Evolutionary conservation across 2,888 invertebrate genomes (phyloP).

Genomic region (Callyntrura sp.): DNA sequence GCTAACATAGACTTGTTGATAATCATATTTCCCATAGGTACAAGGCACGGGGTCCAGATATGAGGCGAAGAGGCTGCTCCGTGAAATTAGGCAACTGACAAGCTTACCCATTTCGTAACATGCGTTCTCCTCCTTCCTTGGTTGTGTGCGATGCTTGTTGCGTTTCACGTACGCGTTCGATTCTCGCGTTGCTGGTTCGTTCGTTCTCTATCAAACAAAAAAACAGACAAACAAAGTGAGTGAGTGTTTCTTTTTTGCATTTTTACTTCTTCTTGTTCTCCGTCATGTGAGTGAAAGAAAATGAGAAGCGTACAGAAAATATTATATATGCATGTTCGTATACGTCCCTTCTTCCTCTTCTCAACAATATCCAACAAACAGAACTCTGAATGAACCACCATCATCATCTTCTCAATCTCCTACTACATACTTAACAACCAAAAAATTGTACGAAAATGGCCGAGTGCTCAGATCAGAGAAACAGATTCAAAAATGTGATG

Average conservation of each 20-base stretch:
- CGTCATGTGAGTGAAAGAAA: slow-evolving; percentile 36
- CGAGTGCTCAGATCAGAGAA: slow-evolving; percentile 25
- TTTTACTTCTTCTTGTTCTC: slow-evolving; percentile 56
- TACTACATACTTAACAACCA: slow-evolving; percentile 15
- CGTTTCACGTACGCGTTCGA: slow-evolving; percentile 66
- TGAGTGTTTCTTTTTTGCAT: slow-evolving; percentile 65
- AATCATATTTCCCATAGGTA: slow-evolving; percentile 79
- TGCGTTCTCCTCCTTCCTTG: slow-evolving; percentile 69
- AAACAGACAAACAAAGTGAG: slow-evolving; percentile 66
- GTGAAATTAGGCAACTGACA: slow-evolving; percentile 80
- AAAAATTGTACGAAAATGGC: slow-evolving; percentile 18
- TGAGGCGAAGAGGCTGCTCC: slow-evolving; percentile 79
- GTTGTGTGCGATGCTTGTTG: slow-evolving; percentile 69
- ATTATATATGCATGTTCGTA: slow-evolving; percentile 1
- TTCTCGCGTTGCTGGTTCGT: slow-evolving; percentile 64
- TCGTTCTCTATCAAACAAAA: slow-evolving; percentile 64
- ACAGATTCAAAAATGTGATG: slow-evolving; percentile 17
- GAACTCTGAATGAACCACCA: slow-evolving; percentile 26
- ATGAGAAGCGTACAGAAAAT: slow-evolving; percentile 33
- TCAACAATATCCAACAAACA: slow-evolving; percentile 26
- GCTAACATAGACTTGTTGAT: slow-evolving; percentile 78
- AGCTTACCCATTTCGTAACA: slow-evolving; percentile 80
- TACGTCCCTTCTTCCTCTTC: slow-evolving; percentile 55
- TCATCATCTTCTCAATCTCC: slow-evolving; percentile 38
- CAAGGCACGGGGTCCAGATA: slow-evolving; percentile 80